Evolutionary conservation across 2,888 invertebrate species (phyloP), one percentile per base, ranked within the genome.

Genomic region (Eucera pruinosa): DNA sequence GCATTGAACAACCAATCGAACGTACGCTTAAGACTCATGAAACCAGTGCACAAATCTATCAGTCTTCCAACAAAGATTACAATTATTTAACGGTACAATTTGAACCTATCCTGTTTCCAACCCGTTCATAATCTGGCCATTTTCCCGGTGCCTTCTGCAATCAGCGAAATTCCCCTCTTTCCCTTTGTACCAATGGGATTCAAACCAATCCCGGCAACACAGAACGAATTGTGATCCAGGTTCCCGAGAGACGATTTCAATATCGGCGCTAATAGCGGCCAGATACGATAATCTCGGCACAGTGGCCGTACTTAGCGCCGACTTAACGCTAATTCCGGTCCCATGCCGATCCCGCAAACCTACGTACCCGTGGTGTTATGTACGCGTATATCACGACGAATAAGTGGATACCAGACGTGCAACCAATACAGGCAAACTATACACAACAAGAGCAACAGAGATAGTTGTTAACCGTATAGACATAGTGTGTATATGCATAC

Each of bases 291-390:
- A 89, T 89, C 88, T 83, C 86, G 80, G 71, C 48, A 71, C 78
- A 73, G 81, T 66, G 81, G 81, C 80, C 86, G 84, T 88, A 86
- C 88, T 89, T 88, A 88, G 86, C 86, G 88, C 81, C 82, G 88
- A 89, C 88, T 89, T 86, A 87, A 86, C 87, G 86, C 84, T 87
- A 86, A 89, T 89, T 87, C 84, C 70, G 78, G 60, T 78, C 81
- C 65, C 66, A 55, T 68, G 54, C 65, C 70, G 68, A 76, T 58
- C 62, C 76, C 79, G 72, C 77, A 73, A 83, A 86, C 82, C 84
- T 81, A 83, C 74, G 78, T 73, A 78, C 69, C 39, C 61, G 68
- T 71, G 72, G 79, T 78, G 83, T 88, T 88, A 87, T 80, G 76
- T 83, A 82, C 67, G 79, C 75, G 71, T 81, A 71, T 76, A 80